Conservation (phyloP, 2,113 vertebrate genomes). For the Perca flavescens region DNA sequence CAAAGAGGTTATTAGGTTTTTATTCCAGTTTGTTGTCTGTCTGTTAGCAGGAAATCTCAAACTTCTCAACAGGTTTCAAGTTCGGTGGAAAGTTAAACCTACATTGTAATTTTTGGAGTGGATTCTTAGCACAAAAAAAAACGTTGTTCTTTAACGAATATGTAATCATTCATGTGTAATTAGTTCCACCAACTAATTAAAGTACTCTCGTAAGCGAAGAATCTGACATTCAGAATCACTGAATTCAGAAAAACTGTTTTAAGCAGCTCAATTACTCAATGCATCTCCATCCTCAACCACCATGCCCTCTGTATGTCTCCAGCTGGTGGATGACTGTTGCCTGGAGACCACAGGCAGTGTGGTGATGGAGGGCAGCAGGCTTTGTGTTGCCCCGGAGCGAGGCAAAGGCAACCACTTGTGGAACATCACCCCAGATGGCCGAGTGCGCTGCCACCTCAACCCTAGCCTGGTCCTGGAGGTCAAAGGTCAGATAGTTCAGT, state of each 20-base stretch:
- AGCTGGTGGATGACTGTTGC: constrained; percentile 93
- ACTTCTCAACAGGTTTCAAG: not conserved
- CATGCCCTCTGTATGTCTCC: constrained; percentile 10
- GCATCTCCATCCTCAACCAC: not conserved
- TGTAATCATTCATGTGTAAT: too few relatives aligned
- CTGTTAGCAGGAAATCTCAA: not conserved
- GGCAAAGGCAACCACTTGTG: constrained; percentile 89
- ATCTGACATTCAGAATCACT: too few relatives aligned
- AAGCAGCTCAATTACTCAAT: not conserved
- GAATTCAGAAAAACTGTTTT: too few relatives aligned
- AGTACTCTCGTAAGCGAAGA: too few relatives aligned
- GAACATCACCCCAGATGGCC: constrained; percentile 90
- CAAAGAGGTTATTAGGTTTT: not conserved
- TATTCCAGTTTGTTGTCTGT: not conserved
- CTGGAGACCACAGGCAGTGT: constrained; percentile 90
- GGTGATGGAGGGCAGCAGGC: constrained; percentile 90
- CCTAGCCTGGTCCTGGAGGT: constrained; percentile 93
- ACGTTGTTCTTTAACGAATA: too few relatives aligned
- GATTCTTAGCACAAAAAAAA: too few relatives aligned
- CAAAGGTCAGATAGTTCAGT: constrained; percentile 89
- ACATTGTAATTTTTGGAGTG: too few relatives aligned
- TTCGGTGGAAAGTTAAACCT: not conserved
- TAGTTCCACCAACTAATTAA: too few relatives aligned
- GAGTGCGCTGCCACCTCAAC: constrained; percentile 89
- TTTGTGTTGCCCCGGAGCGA: constrained; percentile 88